These are phyloP conservation scores for Zootoca vivipara DNA, from an alignment of 2,113 vertebrate genomes.

Conservation along the genomic window DNA sequence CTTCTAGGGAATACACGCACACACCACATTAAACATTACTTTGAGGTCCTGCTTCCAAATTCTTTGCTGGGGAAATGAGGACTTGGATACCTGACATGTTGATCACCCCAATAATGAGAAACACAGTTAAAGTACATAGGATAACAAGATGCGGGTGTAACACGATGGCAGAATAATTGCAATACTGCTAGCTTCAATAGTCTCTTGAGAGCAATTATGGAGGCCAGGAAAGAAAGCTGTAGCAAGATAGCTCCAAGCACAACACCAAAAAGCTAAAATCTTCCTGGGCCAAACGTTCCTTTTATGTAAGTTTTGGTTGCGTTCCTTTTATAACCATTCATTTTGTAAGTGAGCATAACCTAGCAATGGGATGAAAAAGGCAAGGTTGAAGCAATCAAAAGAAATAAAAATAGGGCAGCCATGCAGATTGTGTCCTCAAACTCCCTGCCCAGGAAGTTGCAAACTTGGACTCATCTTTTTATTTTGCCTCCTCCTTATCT, in stretches of 20 bases:
- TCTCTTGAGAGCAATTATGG: constrained; percentile 42
- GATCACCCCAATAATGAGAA: constrained; percentile 45
- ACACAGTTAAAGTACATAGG: constrained; percentile 20
- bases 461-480: not conserved
- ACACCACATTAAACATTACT: not conserved
- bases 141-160: constrained; percentile 45
- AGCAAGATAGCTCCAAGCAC: constrained; percentile 15
- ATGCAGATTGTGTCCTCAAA: not conserved
- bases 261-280: constrained; percentile 16
- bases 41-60: not conserved
- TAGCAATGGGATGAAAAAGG: not conserved
- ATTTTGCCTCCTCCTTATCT: not conserved
- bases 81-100: constrained; percentile 24
- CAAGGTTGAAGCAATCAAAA: not conserved
- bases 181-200: constrained; percentile 25
- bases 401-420: not conserved
- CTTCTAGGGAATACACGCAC: not conserved
- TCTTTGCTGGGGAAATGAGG: constrained; percentile 15
- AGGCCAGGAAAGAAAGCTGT: constrained; percentile 30
- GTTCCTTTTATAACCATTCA: constrained; percentile 5
- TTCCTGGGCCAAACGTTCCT: constrained; percentile 3
- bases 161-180: constrained; percentile 10
- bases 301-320: not conserved
- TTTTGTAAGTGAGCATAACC: not conserved
- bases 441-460: no score